A percentile compares a stretch with the other conserved stretches of the same genome.
Evolutionary conservation across 2,888 invertebrate genomes (phyloP).

Genomic region (Drosophila pseudotalamancana): DNA sequence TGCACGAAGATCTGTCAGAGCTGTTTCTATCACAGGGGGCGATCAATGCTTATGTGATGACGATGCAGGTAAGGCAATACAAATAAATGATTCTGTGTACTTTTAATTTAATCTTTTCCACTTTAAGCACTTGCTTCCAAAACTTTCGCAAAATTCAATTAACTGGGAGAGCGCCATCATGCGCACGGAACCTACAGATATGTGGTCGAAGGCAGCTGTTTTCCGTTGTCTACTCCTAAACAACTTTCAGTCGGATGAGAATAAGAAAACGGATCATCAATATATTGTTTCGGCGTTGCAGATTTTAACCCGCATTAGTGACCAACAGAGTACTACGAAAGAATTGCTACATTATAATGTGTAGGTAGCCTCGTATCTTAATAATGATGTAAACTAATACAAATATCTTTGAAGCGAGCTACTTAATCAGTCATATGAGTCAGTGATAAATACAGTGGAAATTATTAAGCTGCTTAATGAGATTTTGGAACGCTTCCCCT

Average conservation of each 20-base stretch:
- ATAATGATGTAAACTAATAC: neutral
- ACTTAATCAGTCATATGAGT: conserved; percentile 56
- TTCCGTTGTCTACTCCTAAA: conserved; percentile 78
- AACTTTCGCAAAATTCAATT: conserved; percentile 69
- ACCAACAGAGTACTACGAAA: conserved; percentile 76
- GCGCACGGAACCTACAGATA: conserved; percentile 63
- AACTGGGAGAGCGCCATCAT: conserved; percentile 67
- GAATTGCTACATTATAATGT: conserved; percentile 85
- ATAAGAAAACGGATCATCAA: conserved; percentile 77
- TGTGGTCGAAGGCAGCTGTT: conserved; percentile 79
- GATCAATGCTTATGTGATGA: conserved; percentile 70
- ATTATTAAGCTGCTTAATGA: conserved; percentile 81
- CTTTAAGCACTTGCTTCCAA: conserved; percentile 73
- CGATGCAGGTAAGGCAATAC: conserved; percentile 74
- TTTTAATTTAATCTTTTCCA: neutral
- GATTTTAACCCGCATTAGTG: conserved; percentile 81
- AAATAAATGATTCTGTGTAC: neutral
- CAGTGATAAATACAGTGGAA: conserved; percentile 77
- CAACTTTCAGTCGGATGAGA: conserved; percentile 76
- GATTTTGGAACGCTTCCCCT: conserved; percentile 76
- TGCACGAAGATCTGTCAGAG: conserved; percentile 79
- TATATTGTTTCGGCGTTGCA: conserved; percentile 74
- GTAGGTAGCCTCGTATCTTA: conserved; percentile 65
- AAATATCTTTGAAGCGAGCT: conserved; percentile 65
- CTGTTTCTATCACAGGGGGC: conserved; percentile 61